Evolutionary conservation across 1,140 invertebrate genomes (phyloP).

Genomic region (Drosophila azteca): DNA sequence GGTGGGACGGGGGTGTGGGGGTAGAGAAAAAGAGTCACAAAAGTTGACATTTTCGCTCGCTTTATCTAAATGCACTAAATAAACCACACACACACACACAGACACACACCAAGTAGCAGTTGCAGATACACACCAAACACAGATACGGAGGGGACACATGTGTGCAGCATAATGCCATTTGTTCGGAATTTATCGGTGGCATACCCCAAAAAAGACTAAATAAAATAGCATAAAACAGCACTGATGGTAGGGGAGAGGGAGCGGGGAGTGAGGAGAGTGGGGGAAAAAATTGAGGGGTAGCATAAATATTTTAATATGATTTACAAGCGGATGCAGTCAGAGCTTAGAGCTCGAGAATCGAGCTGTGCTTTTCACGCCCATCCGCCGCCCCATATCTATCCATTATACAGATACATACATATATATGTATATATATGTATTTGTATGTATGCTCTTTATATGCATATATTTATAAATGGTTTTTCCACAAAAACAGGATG

Average conservation of each 20-base stretch:
- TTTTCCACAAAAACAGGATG: conserved; percentile 55
- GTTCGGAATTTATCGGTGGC: conserved; percentile 59
- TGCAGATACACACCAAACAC: not conserved
- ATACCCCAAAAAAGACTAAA: conserved; percentile 26
- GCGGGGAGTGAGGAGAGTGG: not conserved
- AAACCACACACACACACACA: conserved; percentile 38
- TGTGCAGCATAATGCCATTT: conserved; percentile 59
- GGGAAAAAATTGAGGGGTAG: conserved; percentile 29
- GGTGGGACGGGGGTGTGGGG: no score
- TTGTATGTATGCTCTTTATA: conserved; percentile 21
- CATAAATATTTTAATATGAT: conserved; percentile 80
- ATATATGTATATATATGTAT: conserved; percentile 9
- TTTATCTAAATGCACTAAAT: conserved; percentile 79
- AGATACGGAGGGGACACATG: conserved; percentile 40
- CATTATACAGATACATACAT: conserved; percentile 15
- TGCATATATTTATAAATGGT: conserved; percentile 46
- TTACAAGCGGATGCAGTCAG: conserved; percentile 75
- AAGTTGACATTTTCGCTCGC: conserved; percentile 72
- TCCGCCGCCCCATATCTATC: conserved; percentile 14
- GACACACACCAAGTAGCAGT: not conserved
- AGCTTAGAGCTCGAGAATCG: conserved; percentile 45
- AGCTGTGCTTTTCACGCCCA: not conserved
- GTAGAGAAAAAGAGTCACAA: conserved; percentile 42
- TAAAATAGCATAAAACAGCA: conserved; percentile 19
- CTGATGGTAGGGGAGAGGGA: not conserved